Evolutionary conservation across 2,113 vertebrate species (phyloP).

Genomic region (Strigops habroptila): DNA sequence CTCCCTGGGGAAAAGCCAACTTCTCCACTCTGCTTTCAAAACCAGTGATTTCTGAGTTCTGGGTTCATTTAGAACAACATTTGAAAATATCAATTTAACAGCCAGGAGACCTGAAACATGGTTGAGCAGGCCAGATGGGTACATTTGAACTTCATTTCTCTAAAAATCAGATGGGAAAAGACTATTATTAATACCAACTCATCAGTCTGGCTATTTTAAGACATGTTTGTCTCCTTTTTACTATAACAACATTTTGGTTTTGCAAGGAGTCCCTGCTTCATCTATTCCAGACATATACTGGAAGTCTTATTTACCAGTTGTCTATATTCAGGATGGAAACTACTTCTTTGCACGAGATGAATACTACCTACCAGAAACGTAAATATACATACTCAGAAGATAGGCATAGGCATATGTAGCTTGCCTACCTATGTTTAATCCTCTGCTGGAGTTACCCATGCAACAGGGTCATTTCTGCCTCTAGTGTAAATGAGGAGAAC

Average conservation of each 20-base stretch:
- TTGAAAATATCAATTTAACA: neutral
- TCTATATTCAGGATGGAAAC: neutral
- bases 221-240: neutral
- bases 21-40: neutral
- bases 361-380: neutral
- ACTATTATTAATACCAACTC: neutral
- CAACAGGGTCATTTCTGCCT: neutral
- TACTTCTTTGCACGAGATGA: neutral
- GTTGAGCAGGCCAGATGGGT: neutral
- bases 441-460: neutral
- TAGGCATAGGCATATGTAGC: neutral
- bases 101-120: neutral
- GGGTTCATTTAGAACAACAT: neutral
- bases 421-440: neutral
- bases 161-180: neutral
- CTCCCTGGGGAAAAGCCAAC: neutral
- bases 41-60: neutral
- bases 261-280: rapidly evolving
- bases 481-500: neutral
- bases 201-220: neutral
- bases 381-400: neutral
- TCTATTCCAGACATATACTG: neutral
- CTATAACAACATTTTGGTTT: neutral
- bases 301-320: neutral
- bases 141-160: neutral